These are phyloP conservation scores for Adelphocoris suturalis DNA, from an alignment of 2,888 invertebrate species.

Conservation along the genomic window DNA sequence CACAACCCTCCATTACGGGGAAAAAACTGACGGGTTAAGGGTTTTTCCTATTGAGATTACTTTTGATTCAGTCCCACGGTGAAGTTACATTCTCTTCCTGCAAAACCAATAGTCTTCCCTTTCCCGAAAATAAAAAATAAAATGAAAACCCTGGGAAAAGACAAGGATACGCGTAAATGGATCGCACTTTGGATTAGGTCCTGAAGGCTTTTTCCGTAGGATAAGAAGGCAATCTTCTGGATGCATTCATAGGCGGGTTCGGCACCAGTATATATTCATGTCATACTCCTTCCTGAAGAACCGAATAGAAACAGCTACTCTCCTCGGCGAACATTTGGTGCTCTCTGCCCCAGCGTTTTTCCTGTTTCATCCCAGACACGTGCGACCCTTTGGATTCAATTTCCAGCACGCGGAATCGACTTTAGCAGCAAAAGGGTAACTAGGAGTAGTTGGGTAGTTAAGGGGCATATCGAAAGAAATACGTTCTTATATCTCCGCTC, in stretches of 20 bases:
- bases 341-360: slow-evolving; percentile 23
- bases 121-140: slow-evolving; percentile 18
- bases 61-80: slow-evolving; percentile 33
- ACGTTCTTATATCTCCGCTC: background rate
- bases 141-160: background rate
- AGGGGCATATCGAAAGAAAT: slow-evolving; percentile 5
- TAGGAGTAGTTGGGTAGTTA: slow-evolving; percentile 55
- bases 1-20: slow-evolving; percentile 12
- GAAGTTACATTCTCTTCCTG: background rate
- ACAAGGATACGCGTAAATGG: slow-evolving; percentile 43
- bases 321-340: slow-evolving; percentile 33
- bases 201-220: background rate
- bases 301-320: slow-evolving; percentile 69
- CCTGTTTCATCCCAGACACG: slow-evolving; percentile 56
- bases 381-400: slow-evolving; percentile 64
- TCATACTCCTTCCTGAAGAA: slow-evolving; percentile 44
- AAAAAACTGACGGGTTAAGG: slow-evolving; percentile 20
- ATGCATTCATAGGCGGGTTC: slow-evolving; percentile 43
- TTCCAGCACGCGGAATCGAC: slow-evolving; percentile 52
- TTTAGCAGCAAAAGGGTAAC: slow-evolving; percentile 37
- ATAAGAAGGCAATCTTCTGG: slow-evolving; percentile 49
- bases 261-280: slow-evolving; percentile 67
- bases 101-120: background rate
- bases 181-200: slow-evolving; percentile 53
- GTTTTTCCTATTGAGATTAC: slow-evolving; percentile 21